phyloP scores from a whole-genome alignment of 1,140 invertebrate species.

The Drosophila ercepeae region DNA sequence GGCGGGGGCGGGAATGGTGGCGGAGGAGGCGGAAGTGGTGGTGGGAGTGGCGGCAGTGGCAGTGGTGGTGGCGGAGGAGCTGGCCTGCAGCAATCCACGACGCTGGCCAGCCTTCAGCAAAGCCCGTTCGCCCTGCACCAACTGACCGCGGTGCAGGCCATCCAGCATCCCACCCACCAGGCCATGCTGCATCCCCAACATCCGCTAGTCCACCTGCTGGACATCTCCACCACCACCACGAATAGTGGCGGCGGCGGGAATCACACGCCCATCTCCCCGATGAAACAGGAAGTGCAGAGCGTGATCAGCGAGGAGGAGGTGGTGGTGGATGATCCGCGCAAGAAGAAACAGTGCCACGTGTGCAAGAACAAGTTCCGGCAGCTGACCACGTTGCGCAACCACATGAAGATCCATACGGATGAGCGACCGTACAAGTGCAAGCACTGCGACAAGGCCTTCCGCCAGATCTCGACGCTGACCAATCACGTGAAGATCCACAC shows the following conservation, averaged over 20 bases:
- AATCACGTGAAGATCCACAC: slow-evolving; percentile 83
- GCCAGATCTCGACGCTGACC: slow-evolving; percentile 81
- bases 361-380: slow-evolving; percentile 84
- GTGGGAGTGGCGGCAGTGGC: neutral
- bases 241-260: slow-evolving; percentile 63
- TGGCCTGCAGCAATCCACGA: slow-evolving; percentile 68
- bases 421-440: slow-evolving; percentile 83
- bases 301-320: slow-evolving; percentile 74
- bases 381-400: slow-evolving; percentile 82
- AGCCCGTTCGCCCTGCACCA: slow-evolving; percentile 75
- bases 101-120: slow-evolving; percentile 70
- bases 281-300: slow-evolving; percentile 77
- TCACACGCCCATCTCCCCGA: slow-evolving; percentile 70
- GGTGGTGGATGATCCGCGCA: slow-evolving; percentile 77
- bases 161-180: slow-evolving; percentile 81
- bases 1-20: slow-evolving; percentile 31
- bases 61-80: slow-evolving; percentile 33
- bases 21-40: slow-evolving; percentile 12
- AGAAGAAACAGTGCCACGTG: slow-evolving; percentile 83
- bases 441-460: slow-evolving; percentile 81
- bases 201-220: slow-evolving; percentile 75
- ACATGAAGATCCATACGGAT: slow-evolving; percentile 83
- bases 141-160: slow-evolving; percentile 79
- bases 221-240: slow-evolving; percentile 76
- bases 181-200: slow-evolving; percentile 82